phyloP scores from a whole-genome alignment of 2,888 invertebrate species.

The Protonemura montana region DNA sequence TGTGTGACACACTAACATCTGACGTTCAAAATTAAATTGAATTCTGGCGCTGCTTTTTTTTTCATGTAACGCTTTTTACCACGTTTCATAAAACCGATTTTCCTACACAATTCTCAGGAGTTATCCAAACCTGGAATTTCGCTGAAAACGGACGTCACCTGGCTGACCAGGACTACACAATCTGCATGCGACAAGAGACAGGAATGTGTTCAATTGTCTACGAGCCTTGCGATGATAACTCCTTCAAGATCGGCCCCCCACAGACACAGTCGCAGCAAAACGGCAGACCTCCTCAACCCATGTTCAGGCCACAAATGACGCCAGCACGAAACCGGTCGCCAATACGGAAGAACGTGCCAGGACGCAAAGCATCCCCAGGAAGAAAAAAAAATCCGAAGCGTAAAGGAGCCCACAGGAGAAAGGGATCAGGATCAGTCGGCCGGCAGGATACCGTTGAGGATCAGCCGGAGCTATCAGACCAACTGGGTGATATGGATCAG shows the following conservation, averaged over 20 bases:
- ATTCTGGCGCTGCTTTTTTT: too few relatives aligned
- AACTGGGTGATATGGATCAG: not conserved
- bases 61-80: too few relatives aligned
- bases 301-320: not conserved
- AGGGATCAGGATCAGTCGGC: not conserved
- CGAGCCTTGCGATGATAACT: conserved; percentile 76
- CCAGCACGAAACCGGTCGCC: not conserved
- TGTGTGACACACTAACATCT: too few relatives aligned
- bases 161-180: conserved; percentile 78
- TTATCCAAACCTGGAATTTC: conserved; percentile 80
- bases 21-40: too few relatives aligned
- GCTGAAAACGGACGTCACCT: conserved; percentile 83
- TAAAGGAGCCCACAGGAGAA: not conserved
- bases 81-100: too few relatives aligned
- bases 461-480: not conserved
- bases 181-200: conserved; percentile 72
- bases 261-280: conserved; percentile 44
- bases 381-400: not conserved
- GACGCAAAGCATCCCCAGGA: not conserved
- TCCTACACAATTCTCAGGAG: too few relatives aligned
- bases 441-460: not conserved
- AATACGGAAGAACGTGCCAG: not conserved
- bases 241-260: conserved; percentile 75
- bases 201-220: conserved; percentile 79
- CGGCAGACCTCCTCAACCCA: conserved; percentile 29